Evolutionary conservation across 2,113 vertebrate species (phyloP).

Genomic region (Sebastes schlegelii): DNA sequence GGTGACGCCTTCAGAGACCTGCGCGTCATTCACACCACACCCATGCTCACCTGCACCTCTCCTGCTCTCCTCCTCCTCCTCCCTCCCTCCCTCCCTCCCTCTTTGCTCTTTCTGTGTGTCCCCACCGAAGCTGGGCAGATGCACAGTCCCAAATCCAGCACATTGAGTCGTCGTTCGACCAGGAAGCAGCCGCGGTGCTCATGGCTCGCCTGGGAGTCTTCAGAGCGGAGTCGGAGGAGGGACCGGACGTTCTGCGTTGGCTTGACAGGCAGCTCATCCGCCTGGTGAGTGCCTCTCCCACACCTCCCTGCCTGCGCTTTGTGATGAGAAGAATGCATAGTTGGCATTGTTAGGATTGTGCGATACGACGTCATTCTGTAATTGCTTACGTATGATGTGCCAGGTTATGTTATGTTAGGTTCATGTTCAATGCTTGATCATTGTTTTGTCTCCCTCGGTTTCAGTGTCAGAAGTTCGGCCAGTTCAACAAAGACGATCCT

Average conservation of each 20-base stretch:
- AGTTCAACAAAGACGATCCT: constrained; percentile 97
- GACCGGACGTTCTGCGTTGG: constrained; percentile 96
- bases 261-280: constrained; percentile 98
- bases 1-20: background rate
- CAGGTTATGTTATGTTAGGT: background rate
- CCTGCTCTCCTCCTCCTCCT: background rate
- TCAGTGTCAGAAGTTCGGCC: constrained; percentile 99
- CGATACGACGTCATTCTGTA: background rate
- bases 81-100: background rate
- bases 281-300: constrained; percentile 85
- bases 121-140: constrained; percentile 92
- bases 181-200: constrained; percentile 94
- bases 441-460: constrained; percentile 54
- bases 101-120: background rate
- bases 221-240: constrained; percentile 95
- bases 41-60: constrained; percentile 23
- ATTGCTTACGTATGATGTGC: background rate
- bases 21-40: constrained; percentile 54
- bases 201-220: constrained; percentile 97
- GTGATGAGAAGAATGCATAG: background rate
- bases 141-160: constrained; percentile 95
- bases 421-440: background rate
- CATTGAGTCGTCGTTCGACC: constrained; percentile 96
- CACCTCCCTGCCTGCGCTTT: background rate
- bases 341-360: constrained; percentile 3